A percentile compares a stretch with the other conserved stretches of the same genome.
phyloP scores from a whole-genome alignment of 2,113 vertebrate species.

The Halichoerus grypus region DNA sequence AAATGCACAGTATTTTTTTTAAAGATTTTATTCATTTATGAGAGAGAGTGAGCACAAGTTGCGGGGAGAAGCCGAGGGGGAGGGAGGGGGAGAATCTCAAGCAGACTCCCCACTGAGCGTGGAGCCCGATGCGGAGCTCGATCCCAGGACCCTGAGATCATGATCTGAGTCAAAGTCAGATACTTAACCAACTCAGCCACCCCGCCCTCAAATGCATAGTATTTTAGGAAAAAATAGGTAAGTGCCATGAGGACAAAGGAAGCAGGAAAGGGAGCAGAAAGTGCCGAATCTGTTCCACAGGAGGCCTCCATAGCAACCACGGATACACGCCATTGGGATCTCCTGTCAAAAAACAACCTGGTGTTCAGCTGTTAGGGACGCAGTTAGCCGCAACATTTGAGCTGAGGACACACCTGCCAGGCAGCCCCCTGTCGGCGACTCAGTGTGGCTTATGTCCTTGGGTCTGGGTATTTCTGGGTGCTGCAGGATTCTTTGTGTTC shows the following conservation, averaged over 20 bases:
- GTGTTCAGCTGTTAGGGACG: neutral
- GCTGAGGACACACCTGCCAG: neutral
- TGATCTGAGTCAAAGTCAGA: neutral
- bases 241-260: neutral
- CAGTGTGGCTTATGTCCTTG: neutral
- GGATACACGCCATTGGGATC: neutral
- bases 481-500: neutral
- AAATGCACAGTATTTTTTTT: neutral
- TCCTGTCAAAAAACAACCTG: neutral
- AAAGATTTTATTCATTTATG: neutral
- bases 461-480: no score
- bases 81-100: no score
- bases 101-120: neutral
- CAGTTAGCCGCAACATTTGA: neutral
- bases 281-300: neutral
- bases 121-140: neutral
- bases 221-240: neutral
- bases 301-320: accelerated
- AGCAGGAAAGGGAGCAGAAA: neutral
- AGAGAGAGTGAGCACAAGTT: neutral
- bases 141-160: neutral
- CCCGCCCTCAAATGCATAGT: neutral
- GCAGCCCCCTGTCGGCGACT: neutral
- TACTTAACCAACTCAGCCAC: neutral
- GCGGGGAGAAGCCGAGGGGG: neutral